Base-by-base conservation (phyloP, 2,888 invertebrate species). In the Lasioglossum lativentre region DNA sequence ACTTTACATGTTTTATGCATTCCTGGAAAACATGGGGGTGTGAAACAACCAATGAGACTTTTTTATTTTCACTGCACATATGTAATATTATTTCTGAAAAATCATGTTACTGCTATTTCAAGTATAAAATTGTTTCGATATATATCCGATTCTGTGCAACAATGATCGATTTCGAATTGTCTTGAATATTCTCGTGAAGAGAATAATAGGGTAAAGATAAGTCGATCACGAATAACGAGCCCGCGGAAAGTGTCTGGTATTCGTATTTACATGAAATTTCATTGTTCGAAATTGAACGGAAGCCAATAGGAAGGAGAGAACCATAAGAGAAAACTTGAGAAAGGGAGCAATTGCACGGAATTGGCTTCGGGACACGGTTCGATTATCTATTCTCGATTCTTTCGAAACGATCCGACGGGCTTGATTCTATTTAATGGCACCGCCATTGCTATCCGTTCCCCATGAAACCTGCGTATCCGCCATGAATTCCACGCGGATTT, bases 391-490 rank as follows among this genome's bases (percentile, higher is more conserved):
- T 90, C 87, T 82, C 89, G 83, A 92, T 92, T 92, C 91, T 91
- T 91, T 90, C 86, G 87, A 84, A 92, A 91, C 91, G 91, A 92
- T 90, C 85, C 90, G 82, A 86, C 80, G 85, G 85, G 90, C 86
- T 87, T 88, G 90, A 91, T 92, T 88, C 90, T 90, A 90, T 92
- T 92, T 92, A 92, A 93, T 91, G 90, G 89, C 89, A 88, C 89
- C 87, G 89, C 87, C 80, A 73, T 85, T 82, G 86, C 89, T 90
- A 88, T 86, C 88, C 83, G 82, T 82, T 87, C 89, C 78, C 85
- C 81, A 88, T 86, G 84, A 89, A 82, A 88, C 88, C 88, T 83
- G 80, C 86, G 79, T 80, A 82, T 82, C 86, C 83, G 76, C 90
- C 88, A 85, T 91, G 89, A 91, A 92, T 91, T 88, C 88, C 87